Evolutionary conservation across 2,113 vertebrate genomes (phyloP).

Genomic region (Cromileptes altivelis): DNA sequence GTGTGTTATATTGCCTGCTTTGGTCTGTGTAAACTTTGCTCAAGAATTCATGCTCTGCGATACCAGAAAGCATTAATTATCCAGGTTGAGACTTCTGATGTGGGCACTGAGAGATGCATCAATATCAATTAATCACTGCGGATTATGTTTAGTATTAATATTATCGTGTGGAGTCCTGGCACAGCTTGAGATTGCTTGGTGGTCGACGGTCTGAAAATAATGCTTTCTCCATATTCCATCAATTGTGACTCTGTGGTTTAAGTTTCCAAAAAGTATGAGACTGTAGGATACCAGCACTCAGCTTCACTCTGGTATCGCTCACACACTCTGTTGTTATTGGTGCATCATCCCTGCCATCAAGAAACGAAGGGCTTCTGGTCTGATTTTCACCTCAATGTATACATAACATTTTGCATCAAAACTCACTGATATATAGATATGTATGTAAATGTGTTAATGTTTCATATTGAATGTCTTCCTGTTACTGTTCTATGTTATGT

Average conservation of each 20-base stretch:
- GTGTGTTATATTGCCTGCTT: slow-evolving; percentile 45
- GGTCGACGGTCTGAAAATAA: not conserved
- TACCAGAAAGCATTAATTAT: slow-evolving; percentile 43
- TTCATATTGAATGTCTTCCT: slow-evolving; percentile 77
- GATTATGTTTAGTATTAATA: not conserved
- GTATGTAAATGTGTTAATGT: slow-evolving; percentile 74
- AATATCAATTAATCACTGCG: slow-evolving; percentile 30
- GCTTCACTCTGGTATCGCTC: not conserved
- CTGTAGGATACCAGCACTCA: not conserved
- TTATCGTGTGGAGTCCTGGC: not conserved
- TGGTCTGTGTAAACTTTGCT: slow-evolving; percentile 35
- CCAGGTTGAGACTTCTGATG: slow-evolving; percentile 6
- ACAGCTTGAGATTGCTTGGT: slow-evolving; percentile 5
- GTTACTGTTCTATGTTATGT: slow-evolving; percentile 54
- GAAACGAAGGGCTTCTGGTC: slow-evolving; percentile 57
- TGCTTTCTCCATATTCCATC: not conserved
- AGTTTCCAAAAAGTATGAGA: not conserved
- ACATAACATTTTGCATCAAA: slow-evolving; percentile 47
- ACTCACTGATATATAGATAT: slow-evolving; percentile 61
- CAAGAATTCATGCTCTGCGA: slow-evolving; percentile 25
- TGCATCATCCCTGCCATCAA: slow-evolving; percentile 46
- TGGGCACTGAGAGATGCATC: slow-evolving; percentile 43
- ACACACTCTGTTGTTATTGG: slow-evolving; percentile 41
- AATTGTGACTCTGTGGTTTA: not conserved
- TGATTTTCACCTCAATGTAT: slow-evolving; percentile 46